These are phyloP conservation scores for Halocynthia aurantium DNA, from an alignment of 23 tunicate species.

Conservation along the genomic window DNA sequence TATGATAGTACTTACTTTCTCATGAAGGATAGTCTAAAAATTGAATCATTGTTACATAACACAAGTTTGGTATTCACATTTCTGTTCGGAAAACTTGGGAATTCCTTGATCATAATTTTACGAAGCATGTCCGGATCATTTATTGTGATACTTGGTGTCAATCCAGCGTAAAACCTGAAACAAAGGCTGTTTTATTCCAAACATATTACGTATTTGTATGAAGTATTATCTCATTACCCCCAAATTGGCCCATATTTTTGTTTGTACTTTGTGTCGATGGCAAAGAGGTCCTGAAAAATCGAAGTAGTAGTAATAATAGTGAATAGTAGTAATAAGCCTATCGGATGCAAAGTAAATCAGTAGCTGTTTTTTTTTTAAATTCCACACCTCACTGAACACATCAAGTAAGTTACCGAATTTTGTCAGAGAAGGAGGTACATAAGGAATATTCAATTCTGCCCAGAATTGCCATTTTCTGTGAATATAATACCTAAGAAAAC, in stretches of 20 bases:
- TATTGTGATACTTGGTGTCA: slow-evolving; percentile 31
- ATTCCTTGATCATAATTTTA: slow-evolving; percentile 67
- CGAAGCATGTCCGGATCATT: slow-evolving; percentile 64
- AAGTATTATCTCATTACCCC: slow-evolving; percentile 35
- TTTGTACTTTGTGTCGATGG: slow-evolving; percentile 26
- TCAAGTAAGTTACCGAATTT: slow-evolving; percentile 36
- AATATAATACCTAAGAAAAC: slow-evolving; percentile 50
- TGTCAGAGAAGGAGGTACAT: slow-evolving; percentile 56
- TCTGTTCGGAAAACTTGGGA: slow-evolving; percentile 41
- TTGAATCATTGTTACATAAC: too few relatives aligned
- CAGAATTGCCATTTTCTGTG: slow-evolving; percentile 46
- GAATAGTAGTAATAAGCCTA: too few relatives aligned
- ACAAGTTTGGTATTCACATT: slow-evolving; percentile 28
- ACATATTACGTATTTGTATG: not conserved
- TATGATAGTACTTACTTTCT: too few relatives aligned
- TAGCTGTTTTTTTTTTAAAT: not conserved
- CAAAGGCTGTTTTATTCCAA: too few relatives aligned
- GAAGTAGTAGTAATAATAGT: too few relatives aligned
- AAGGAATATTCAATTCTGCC: slow-evolving; percentile 66
- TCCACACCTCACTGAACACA: not conserved
- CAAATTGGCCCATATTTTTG: slow-evolving; percentile 57
- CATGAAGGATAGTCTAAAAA: too few relatives aligned
- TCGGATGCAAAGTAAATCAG: too few relatives aligned
- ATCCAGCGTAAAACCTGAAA: slow-evolving; percentile 35
- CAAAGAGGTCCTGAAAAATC: slow-evolving; percentile 26